Evolutionary conservation across 2,888 invertebrate genomes (phyloP), one percentile per base, ranked within the genome.

Genomic region (Molorchus minor): DNA sequence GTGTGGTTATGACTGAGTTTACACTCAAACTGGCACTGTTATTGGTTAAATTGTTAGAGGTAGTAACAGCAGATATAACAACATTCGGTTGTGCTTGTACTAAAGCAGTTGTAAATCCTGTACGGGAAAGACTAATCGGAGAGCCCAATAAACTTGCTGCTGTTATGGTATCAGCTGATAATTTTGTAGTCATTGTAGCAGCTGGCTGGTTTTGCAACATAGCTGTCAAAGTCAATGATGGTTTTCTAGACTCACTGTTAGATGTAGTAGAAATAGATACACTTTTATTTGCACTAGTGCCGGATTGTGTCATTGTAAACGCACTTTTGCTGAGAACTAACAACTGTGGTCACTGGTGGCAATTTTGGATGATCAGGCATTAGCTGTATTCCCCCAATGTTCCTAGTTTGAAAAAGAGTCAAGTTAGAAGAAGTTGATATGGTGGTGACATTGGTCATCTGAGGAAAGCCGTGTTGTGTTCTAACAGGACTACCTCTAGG

Each of bases 121-220:
- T 71, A 61, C 76, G 72, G 1, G 79, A 72, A 25, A 80, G 68
- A 47, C 77, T 71, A 10, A 79, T 74, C 4, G 80, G 74, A 19
- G 79, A 78, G 2, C 80, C 79, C 44, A 81, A 70, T 20, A 81
- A 71, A 67, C 80, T 80, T 5, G 81, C 81, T 0, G 81, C 79
- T 2, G 81, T 81, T 13, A 81, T 80, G 1, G 79, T 77, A 20
- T 79, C 79, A 1, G 77, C 77, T 2, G 79, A 76, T 7, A 79
- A 75, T 74, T 80, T 80, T 0, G 79, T 76, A 5, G 77, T 75
- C 7, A 79, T 71, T 15, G 72, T 79, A 21, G 81, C 80, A 1
- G 81, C 80, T 16, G 81, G 81, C 70, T 81, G 81, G 4, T 80
- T 81, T 60, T 81, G 81, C 25, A 81, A 66, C 81, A 81, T 81